Evolutionary conservation across 2,113 vertebrate species (phyloP).

Genomic region (Mus pahari): DNA sequence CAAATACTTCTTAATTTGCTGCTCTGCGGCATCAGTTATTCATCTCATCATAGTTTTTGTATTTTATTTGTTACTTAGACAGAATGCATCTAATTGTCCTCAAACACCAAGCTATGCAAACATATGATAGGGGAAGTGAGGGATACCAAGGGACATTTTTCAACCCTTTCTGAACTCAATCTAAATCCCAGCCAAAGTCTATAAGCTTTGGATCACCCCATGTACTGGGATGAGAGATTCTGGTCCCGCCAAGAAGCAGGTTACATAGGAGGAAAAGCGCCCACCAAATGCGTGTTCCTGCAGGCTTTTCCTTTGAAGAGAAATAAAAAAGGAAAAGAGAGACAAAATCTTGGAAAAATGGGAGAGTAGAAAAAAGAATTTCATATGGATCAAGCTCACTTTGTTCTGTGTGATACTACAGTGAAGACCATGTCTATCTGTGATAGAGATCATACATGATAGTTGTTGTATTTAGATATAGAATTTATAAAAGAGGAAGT

Average conservation of each 20-base stretch:
- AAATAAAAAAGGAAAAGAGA: neutral
- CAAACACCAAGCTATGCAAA: neutral
- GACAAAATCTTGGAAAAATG: neutral
- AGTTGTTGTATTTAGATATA: conserved; percentile 32
- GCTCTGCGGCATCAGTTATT: neutral
- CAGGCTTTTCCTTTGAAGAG: neutral
- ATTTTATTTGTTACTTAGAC: neutral
- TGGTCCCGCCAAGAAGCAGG: neutral
- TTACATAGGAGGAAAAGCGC: neutral
- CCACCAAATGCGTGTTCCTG: neutral
- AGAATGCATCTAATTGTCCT: neutral
- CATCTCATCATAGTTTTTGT: neutral
- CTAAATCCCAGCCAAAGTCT: conserved; percentile 33
- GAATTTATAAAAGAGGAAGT: neutral
- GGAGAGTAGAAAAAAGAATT: neutral
- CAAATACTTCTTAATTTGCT: neutral
- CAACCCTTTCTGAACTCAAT: neutral
- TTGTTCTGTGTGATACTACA: neutral
- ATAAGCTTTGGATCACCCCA: neutral
- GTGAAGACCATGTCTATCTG: neutral
- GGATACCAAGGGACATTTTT: neutral
- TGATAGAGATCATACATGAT: neutral
- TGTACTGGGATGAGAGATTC: neutral
- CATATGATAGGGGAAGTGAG: neutral
- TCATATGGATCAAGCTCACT: neutral